Conservation (phyloP, 2,888 invertebrate species). For the Lamellibrachia satsuma region DNA sequence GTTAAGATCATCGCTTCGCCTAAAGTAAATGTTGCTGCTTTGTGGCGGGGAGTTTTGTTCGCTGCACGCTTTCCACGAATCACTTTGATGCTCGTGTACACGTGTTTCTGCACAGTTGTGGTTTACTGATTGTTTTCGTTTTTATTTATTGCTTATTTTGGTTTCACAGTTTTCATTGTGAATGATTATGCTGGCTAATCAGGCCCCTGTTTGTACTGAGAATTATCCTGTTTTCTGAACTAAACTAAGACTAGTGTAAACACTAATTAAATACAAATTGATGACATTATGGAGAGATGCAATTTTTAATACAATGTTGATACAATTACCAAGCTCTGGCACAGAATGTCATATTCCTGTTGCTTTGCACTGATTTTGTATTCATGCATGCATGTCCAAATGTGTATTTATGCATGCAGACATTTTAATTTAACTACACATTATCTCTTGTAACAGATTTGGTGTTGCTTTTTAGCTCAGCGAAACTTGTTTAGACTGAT, state of each 20-base stretch:
- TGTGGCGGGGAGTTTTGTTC: not conserved
- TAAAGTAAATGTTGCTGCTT: conserved; percentile 17
- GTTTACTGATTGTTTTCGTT: not conserved
- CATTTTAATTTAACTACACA: not conserved
- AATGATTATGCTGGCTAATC: too few species aligned
- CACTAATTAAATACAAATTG: not conserved
- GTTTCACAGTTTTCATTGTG: not conserved
- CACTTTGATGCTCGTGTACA: not conserved
- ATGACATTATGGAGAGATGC: not conserved
- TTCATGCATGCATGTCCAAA: not conserved
- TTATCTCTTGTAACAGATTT: not conserved
- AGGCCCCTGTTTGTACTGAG: not conserved
- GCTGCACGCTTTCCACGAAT: not conserved
- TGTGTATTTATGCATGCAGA: not conserved
- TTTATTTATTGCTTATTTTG: not conserved
- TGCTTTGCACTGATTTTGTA: not conserved
- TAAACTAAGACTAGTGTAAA: not conserved
- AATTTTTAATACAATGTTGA: not conserved
- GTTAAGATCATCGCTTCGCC: conserved; percentile 17
- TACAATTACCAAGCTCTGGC: not conserved
- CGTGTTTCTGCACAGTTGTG: not conserved
- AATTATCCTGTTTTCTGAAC: not conserved
- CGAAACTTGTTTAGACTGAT: not conserved
- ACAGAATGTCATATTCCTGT: not conserved
- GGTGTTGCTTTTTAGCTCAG: not conserved